A percentile compares a stretch with the other conserved stretches of the same genome.
phyloP scores from a whole-genome alignment of 2,113 vertebrate genomes.

The Thamnaconus septentrionalis region DNA sequence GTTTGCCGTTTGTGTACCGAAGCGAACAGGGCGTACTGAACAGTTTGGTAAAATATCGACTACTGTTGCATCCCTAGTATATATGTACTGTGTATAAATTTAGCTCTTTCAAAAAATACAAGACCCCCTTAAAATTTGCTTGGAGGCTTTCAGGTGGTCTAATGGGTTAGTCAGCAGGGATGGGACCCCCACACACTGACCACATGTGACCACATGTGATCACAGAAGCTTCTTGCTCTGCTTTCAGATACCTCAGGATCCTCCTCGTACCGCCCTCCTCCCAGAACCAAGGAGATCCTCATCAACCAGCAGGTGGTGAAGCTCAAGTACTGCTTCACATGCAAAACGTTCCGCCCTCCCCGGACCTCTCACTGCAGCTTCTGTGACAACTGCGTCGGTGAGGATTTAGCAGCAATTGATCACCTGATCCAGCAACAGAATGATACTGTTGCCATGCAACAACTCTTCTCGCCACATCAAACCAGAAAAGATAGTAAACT shows the following conservation, averaged over 20 bases:
- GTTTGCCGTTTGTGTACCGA: too few relatives aligned
- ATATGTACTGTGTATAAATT: neutral
- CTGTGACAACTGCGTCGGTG: constrained; percentile 97
- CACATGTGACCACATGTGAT: too few relatives aligned
- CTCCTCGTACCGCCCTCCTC: constrained; percentile 88
- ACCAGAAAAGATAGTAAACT: too few relatives aligned
- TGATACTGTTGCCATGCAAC: too few relatives aligned
- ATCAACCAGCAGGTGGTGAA: constrained; percentile 94
- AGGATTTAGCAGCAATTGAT: constrained; percentile 25
- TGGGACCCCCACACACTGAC: too few relatives aligned
- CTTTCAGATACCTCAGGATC: constrained; percentile 88
- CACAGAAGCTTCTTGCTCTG: constrained; percentile 1
- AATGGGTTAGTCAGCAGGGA: too few relatives aligned
- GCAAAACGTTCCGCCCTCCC: constrained; percentile 94
- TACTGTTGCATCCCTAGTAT: neutral
- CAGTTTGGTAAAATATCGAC: too few relatives aligned
- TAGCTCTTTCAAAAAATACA: neutral
- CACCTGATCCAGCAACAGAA: too few relatives aligned
- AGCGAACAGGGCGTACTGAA: too few relatives aligned
- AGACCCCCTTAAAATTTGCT: too few relatives aligned
- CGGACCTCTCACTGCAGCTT: constrained; percentile 95
- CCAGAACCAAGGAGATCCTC: constrained; percentile 90
- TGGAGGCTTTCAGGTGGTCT: too few relatives aligned
- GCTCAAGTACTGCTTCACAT: constrained; percentile 97
- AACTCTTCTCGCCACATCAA: too few relatives aligned